Conservation (phyloP, 2,797 vertebrate species). For the Botia almorhae region DNA sequence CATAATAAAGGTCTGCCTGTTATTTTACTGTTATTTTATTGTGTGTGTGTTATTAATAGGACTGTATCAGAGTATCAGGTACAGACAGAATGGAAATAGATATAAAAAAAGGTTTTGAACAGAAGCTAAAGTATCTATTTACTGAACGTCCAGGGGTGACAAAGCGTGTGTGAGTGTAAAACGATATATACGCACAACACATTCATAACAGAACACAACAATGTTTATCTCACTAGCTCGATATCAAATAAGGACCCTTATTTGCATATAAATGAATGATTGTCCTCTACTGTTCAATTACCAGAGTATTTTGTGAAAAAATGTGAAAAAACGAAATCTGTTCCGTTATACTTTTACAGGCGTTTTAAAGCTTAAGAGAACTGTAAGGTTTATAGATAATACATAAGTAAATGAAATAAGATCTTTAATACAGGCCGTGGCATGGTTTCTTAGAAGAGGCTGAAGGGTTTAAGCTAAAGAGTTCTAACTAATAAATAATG, state of each 20-base stretch:
- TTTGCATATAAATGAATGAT: conserved; percentile 57
- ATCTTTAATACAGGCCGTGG: conserved; percentile 48
- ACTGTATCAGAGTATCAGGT: conserved; percentile 56
- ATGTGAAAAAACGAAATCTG: not conserved
- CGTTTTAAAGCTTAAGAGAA: conserved; percentile 19
- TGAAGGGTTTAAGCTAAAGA: conserved; percentile 61
- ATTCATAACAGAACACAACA: conserved; percentile 30
- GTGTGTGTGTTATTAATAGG: conserved; percentile 73
- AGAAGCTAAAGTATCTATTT: conserved; percentile 20
- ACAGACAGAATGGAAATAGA: conserved; percentile 49
- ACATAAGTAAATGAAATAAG: conserved; percentile 27
- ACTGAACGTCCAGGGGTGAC: not conserved
- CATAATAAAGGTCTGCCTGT: conserved; percentile 71
- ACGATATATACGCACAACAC: not conserved
- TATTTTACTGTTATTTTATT: conserved; percentile 60
- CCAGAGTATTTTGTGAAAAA: conserved; percentile 9
- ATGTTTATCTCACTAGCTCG: conserved; percentile 29
- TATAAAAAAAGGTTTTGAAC: not conserved
- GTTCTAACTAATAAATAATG: conserved; percentile 68
- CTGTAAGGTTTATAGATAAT: conserved; percentile 47
- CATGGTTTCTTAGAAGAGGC: conserved; percentile 63
- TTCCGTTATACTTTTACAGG: conserved; percentile 9
- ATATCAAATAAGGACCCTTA: conserved; percentile 40
- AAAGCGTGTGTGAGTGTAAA: conserved; percentile 12
- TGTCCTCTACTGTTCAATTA: conserved; percentile 41